A percentile compares a stretch with the other conserved stretches of the same genome.
Conservation (phyloP, 2,113 vertebrate species). For the Oreochromis niloticus region DNA sequence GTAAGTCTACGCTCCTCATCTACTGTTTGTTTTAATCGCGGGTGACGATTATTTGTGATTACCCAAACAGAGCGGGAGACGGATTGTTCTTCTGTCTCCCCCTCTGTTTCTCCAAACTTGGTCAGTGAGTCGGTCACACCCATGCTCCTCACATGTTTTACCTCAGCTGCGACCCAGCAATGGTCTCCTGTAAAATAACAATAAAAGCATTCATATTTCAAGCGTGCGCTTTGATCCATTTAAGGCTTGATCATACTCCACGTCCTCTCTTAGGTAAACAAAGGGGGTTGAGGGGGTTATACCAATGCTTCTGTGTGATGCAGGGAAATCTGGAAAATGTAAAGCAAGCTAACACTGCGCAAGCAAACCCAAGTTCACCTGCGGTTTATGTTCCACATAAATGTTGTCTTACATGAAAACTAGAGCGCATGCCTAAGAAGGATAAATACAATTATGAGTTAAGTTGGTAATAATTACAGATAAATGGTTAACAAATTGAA, state of each 20-base stretch:
- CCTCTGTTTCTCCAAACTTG: slow-evolving; percentile 5
- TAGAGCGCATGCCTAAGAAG: neutral
- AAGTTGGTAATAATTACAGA: neutral
- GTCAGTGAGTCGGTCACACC: neutral
- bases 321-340: neutral
- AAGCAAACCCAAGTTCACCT: neutral
- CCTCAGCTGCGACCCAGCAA: slow-evolving; percentile 17
- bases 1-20: neutral
- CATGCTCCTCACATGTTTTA: slow-evolving; percentile 13
- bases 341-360: neutral
- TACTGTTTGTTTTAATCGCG: neutral
- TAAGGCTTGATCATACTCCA: neutral
- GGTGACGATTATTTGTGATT: neutral
- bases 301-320: neutral
- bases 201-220: slow-evolving; percentile 28
- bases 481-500: neutral
- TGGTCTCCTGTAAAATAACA: slow-evolving; percentile 20
- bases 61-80: neutral
- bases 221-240: neutral
- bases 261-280: neutral
- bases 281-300: neutral
- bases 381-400: neutral
- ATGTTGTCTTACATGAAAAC: neutral
- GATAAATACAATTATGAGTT: neutral
- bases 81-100: neutral